Evolutionary conservation across 2,113 vertebrate species (phyloP).

Genomic region (Paralichthys olivaceus): DNA sequence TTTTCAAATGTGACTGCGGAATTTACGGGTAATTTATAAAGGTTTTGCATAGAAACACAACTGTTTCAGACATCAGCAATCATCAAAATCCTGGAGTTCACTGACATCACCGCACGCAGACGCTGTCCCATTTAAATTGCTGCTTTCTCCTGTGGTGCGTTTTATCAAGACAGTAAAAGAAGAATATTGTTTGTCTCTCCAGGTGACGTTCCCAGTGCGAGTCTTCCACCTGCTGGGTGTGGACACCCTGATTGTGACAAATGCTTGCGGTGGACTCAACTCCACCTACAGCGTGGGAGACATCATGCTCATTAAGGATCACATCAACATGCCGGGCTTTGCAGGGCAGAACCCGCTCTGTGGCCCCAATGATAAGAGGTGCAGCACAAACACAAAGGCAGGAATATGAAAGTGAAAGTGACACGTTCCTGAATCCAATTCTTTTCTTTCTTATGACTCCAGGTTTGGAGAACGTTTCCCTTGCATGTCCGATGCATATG

Average conservation of each 20-base stretch:
- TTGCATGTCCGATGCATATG: conserved; percentile 86
- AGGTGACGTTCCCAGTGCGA: conserved; percentile 84
- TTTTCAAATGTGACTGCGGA: conserved; percentile 39
- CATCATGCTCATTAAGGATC: conserved; percentile 86
- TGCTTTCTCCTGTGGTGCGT: no score
- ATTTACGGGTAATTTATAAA: conserved; percentile 30
- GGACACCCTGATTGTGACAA: conserved; percentile 83
- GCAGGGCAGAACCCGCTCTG: conserved; percentile 81
- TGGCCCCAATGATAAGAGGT: conserved; percentile 83
- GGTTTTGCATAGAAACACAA: conserved; percentile 7
- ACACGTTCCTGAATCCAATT: not conserved
- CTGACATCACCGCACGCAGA: not conserved
- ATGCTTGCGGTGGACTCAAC: conserved; percentile 83
- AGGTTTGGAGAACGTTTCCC: conserved; percentile 85
- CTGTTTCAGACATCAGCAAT: no score
- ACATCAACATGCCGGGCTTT: conserved; percentile 85
- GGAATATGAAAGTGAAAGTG: not conserved
- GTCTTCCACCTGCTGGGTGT: conserved; percentile 82
- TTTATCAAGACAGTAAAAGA: no score
- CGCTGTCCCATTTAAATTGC: no score
- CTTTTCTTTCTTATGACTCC: not conserved
- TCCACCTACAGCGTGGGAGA: conserved; percentile 75
- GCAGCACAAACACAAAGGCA: not conserved
- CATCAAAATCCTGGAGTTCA: conserved; percentile 4
- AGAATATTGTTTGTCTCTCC: conserved; percentile 23